A percentile compares a stretch with the other conserved stretches of the same genome.
Conservation (phyloP, 2,797 vertebrate species). For the Poeciliopsis infans region DNA sequence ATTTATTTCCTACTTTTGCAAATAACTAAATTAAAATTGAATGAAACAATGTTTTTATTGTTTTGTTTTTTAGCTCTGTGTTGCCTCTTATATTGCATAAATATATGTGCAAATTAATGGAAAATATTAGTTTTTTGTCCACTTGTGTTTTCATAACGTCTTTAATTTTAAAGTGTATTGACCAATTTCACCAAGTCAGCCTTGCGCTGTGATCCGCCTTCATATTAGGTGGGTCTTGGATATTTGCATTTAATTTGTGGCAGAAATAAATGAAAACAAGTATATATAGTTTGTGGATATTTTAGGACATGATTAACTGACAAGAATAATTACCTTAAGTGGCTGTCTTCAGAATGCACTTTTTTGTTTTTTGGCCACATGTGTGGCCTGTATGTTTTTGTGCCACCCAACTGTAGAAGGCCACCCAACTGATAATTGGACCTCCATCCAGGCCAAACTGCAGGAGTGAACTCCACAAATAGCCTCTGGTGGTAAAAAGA, state of each 20-base stretch:
- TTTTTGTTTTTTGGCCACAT: background rate
- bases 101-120: background rate
- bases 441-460: conserved; percentile 44
- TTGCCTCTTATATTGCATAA: background rate
- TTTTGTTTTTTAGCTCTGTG: background rate
- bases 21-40: background rate
- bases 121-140: background rate
- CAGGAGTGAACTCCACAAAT: conserved; percentile 62
- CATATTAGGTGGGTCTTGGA: background rate
- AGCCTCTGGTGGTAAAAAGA: conserved; percentile 52
- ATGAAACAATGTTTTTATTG: background rate
- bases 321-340: conserved; percentile 3
- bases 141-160: background rate
- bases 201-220: background rate
- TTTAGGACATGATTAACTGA: background rate
- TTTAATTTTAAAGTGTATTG: background rate
- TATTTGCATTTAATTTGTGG: conserved; percentile 1
- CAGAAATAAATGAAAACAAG: background rate
- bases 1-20: background rate
- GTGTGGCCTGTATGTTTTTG: conserved; percentile 8
- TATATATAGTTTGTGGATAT: conserved; percentile 4
- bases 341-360: background rate
- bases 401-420: conserved; percentile 28
- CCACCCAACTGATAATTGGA: conserved; percentile 58
- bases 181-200: background rate